Conservation (phyloP, 2,797 vertebrate species). For the Clarias fuscus region DNA sequence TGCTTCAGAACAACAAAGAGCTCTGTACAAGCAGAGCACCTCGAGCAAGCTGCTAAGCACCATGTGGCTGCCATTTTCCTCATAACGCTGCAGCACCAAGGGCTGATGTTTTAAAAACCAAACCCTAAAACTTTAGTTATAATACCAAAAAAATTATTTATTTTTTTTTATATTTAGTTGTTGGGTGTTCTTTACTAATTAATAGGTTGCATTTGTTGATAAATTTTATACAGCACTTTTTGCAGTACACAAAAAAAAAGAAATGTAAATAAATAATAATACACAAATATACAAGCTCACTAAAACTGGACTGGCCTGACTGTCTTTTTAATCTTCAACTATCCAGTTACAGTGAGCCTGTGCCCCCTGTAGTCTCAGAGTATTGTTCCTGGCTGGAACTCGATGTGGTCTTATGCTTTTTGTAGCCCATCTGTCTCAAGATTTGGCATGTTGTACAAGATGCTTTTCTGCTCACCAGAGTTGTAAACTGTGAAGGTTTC, state of each 20-base stretch:
- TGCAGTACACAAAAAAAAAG: not conserved
- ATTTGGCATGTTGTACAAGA: not conserved
- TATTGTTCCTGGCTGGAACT: not conserved
- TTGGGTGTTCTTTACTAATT: not conserved
- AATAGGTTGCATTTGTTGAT: not conserved
- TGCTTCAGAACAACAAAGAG: slow-evolving; percentile 17
- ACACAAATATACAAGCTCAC: not conserved
- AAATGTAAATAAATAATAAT: not conserved
- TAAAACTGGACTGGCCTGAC: not conserved
- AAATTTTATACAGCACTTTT: not conserved
- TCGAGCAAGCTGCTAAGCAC: slow-evolving; percentile 1
- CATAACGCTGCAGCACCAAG: not conserved
- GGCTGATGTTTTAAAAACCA: not conserved
- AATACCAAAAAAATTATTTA: not conserved
- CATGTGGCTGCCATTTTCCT: slow-evolving; percentile 13
- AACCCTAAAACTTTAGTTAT: too few species aligned
- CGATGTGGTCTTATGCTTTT: not conserved
- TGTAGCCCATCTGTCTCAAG: not conserved
- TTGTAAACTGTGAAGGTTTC: not conserved
- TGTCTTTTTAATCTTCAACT: not conserved
- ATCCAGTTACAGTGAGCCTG: not conserved
- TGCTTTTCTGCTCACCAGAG: not conserved
- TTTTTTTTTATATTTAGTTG: not conserved
- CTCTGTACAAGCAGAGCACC: not conserved
- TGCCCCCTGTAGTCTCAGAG: not conserved